Percentiles rank a stretch among this genome's conserved stretches.
These are phyloP conservation scores for Drosophila nr. perissopoda DNA, from an alignment of 2,888 invertebrate genomes.

Conservation along the genomic window DNA sequence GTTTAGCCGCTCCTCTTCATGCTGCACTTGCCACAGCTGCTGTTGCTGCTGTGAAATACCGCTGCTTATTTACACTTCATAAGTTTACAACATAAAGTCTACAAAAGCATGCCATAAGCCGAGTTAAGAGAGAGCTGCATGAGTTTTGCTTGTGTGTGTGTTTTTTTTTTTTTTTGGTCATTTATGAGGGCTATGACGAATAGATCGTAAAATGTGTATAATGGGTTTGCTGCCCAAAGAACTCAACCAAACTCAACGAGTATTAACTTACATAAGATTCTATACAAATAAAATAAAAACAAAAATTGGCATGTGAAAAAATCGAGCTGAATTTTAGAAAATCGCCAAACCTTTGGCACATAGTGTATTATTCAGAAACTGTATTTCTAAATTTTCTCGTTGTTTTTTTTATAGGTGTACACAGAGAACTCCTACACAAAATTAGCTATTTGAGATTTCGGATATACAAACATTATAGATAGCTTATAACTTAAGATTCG, in stretches of 20 bases:
- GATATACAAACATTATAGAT: too few relatives aligned
- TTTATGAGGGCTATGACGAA: neutral
- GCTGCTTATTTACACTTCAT: constrained; percentile 77
- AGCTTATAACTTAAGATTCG: too few relatives aligned
- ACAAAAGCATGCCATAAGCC: constrained; percentile 18
- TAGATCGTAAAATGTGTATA: neutral
- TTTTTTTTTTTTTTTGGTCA: neutral
- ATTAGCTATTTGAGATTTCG: neutral
- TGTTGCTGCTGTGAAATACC: constrained; percentile 61
- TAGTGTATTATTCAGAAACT: too few relatives aligned
- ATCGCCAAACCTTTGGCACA: too few relatives aligned
- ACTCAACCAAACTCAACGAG: neutral
- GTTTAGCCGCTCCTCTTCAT: neutral
- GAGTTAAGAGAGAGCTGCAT: constrained; percentile 17
- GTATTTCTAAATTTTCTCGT: neutral
- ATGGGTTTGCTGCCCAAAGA: neutral
- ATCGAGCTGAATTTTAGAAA: too few relatives aligned
- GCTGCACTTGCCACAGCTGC: neutral
- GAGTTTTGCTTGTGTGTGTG: constrained; percentile 17
- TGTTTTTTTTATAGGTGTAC: neutral
- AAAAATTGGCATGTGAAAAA: too few relatives aligned
- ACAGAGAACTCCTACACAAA: neutral
- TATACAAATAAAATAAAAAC: neutral
- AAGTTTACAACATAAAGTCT: constrained; percentile 58
- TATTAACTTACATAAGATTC: neutral